Conservation (phyloP, 2,113 vertebrate species). For the Perccottus glenii region DNA sequence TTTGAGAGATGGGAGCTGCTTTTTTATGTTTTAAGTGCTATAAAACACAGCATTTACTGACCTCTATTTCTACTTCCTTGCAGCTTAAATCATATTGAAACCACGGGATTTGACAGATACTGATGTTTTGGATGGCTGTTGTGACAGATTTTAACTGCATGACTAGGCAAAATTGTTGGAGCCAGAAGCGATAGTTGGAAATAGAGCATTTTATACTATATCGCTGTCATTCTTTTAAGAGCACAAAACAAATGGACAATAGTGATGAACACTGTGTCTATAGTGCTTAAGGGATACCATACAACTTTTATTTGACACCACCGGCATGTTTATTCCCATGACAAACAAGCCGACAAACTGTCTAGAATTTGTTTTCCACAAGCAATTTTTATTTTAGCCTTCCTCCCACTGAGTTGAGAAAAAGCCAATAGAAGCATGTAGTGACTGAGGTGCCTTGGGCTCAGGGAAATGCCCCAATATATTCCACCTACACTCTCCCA, state of each 20-base stretch:
- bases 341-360: constrained; percentile 13
- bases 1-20: constrained; percentile 21
- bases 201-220: constrained; percentile 19
- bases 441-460: constrained; percentile 23
- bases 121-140: constrained; percentile 44
- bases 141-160: constrained; percentile 37
- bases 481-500: constrained; percentile 41
- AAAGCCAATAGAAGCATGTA: constrained; percentile 31
- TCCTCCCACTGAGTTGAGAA: constrained; percentile 43
- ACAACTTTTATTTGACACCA: constrained; percentile 14
- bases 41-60: constrained; percentile 26
- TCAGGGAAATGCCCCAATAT: constrained; percentile 27
- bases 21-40: constrained; percentile 1
- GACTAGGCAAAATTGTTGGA: constrained; percentile 39
- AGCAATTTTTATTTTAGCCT: constrained; percentile 12
- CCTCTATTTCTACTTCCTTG: constrained; percentile 16
- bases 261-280: background rate
- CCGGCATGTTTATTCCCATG: constrained; percentile 11
- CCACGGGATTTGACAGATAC: constrained; percentile 26
- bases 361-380: constrained; percentile 22
- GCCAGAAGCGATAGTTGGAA: constrained; percentile 23
- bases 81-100: constrained; percentile 31
- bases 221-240: constrained; percentile 9
- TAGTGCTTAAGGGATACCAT: too few relatives aligned
- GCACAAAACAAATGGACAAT: constrained; percentile 1